A percentile compares a stretch with the other conserved stretches of the same genome.
Conservation (phyloP, 2,888 invertebrate species). For the Camptogramma bilineatum region DNA sequence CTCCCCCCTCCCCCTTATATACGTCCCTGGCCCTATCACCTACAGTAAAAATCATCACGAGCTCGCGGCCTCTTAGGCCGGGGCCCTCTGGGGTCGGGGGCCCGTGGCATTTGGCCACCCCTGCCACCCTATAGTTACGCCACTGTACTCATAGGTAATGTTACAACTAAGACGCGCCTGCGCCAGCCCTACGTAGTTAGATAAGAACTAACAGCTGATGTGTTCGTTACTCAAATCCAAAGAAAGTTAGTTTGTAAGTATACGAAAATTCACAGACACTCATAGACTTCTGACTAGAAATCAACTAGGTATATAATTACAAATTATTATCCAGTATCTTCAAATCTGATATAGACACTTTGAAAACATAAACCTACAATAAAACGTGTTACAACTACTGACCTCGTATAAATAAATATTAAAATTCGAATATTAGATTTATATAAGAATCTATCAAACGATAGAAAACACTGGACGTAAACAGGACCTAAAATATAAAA, state of each 20-base stretch:
- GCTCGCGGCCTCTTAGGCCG: no score
- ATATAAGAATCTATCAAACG: slow-evolving; percentile 72
- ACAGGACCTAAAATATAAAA: slow-evolving; percentile 77
- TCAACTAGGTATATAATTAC: slow-evolving; percentile 65
- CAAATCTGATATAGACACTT: slow-evolving; percentile 67
- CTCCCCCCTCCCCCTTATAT: no score
- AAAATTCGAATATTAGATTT: slow-evolving; percentile 74
- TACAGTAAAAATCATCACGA: no score
- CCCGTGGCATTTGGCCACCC: no score
- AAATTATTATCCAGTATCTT: slow-evolving; percentile 54
- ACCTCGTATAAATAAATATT: slow-evolving; percentile 82
- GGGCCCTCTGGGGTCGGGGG: no score
- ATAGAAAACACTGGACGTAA: slow-evolving; percentile 78
- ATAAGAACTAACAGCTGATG: slow-evolving; percentile 10
- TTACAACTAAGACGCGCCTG: slow-evolving; percentile 24
- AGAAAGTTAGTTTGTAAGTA: slow-evolving; percentile 33
- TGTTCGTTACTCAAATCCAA: slow-evolving; percentile 15
- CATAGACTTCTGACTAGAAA: slow-evolving; percentile 83
- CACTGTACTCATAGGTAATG: no score
- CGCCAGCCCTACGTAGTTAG: slow-evolving; percentile 40
- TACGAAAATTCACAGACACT: slow-evolving; percentile 69
- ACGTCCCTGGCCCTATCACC: no score
- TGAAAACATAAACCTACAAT: slow-evolving; percentile 64
- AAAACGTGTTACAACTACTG: slow-evolving; percentile 73
- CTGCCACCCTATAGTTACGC: no score